Evolutionary conservation across 2,113 vertebrate genomes (phyloP).

Genomic region (Calonectris borealis): DNA sequence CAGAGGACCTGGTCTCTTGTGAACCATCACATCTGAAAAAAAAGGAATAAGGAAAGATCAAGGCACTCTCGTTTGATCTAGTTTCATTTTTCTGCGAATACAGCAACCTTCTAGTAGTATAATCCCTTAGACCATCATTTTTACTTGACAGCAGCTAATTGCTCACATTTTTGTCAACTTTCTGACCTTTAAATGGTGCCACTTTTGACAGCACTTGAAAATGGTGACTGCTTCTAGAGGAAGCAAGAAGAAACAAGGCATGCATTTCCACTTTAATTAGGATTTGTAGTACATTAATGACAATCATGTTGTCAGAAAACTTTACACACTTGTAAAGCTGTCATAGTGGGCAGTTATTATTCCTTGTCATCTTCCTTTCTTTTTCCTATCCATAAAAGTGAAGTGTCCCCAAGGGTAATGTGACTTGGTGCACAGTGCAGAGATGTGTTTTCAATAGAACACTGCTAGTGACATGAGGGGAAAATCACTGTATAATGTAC

Average conservation of each 20-base stretch:
- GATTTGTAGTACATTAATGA: constrained; percentile 23
- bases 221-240: background rate
- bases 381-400: background rate
- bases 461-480: background rate
- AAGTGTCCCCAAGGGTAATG: background rate
- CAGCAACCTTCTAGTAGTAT: background rate
- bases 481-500: background rate
- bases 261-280: constrained; percentile 33
- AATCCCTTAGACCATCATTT: background rate
- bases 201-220: constrained; percentile 16
- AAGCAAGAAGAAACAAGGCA: background rate
- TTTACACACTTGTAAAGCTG: background rate
- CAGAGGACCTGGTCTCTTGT: background rate
- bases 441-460: background rate
- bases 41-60: background rate
- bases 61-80: background rate
- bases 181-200: constrained; percentile 7
- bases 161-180: constrained; percentile 14
- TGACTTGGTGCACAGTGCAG: background rate
- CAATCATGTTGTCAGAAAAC: constrained; percentile 26
- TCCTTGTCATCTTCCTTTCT: background rate
- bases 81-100: background rate
- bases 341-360: background rate
- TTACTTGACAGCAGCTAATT: constrained; percentile 19
- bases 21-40: background rate